phyloP scores from a whole-genome alignment of 1,140 invertebrate genomes.

The Diplogasteroides magnus region DNA sequence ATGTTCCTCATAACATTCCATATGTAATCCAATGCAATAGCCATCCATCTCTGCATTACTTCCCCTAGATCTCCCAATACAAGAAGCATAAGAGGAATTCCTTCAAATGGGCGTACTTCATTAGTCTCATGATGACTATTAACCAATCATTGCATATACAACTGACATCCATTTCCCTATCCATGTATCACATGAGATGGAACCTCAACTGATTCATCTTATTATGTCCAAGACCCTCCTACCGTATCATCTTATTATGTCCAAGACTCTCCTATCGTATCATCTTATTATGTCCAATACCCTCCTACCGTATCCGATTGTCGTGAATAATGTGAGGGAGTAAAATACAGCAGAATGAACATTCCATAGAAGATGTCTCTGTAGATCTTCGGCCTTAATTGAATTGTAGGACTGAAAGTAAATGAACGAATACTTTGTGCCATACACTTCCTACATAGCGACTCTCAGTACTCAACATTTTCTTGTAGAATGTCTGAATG shows the following conservation, averaged over 20 bases:
- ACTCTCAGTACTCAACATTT: constrained; percentile 24
- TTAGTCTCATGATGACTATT: no score
- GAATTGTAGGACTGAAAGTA: no score
- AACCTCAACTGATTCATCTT: constrained; percentile 5
- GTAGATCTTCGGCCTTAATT: constrained; percentile 30
- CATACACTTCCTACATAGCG: constrained; percentile 25
- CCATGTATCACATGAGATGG: constrained; percentile 23
- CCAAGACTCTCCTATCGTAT: no score
- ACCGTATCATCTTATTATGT: no score
- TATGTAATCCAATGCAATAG: constrained; percentile 12
- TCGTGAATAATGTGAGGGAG: constrained; percentile 25
- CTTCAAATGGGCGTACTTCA: no score
- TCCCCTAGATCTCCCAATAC: constrained; percentile 29
- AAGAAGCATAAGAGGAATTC: constrained; percentile 24
- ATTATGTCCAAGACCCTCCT: no score
- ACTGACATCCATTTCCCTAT: constrained; percentile 17
- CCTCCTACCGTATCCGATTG: constrained; percentile 24
- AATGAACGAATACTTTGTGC: no score
- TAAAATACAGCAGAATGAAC: constrained; percentile 24
- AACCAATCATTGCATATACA: constrained; percentile 26
- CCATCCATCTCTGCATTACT: constrained; percentile 21
- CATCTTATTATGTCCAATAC: not conserved
- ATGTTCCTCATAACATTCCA: constrained; percentile 14
- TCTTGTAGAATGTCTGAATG: constrained; percentile 24
- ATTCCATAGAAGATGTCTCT: constrained; percentile 28